A percentile compares a stretch with the other conserved stretches of the same genome.
phyloP scores from a whole-genome alignment of 2,888 invertebrate genomes.

The Dascillus cervinus region DNA sequence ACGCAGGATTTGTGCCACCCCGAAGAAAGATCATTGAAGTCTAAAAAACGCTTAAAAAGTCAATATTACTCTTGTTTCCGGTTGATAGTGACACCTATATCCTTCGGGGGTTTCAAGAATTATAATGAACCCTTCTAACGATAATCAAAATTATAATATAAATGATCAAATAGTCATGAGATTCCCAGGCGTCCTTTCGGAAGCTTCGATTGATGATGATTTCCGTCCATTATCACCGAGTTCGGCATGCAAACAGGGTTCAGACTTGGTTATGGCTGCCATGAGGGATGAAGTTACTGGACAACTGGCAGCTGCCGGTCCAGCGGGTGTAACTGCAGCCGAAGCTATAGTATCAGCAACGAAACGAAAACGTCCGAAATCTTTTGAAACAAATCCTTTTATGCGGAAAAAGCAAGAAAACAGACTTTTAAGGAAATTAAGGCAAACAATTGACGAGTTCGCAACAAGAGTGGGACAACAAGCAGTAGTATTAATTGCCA shows the following conservation, averaged over 20 bases:
- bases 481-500: too few species aligned
- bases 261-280: slow-evolving; percentile 74
- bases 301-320: slow-evolving; percentile 90
- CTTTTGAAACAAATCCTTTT: slow-evolving; percentile 95
- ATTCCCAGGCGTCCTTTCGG: too few species aligned
- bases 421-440: slow-evolving; percentile 75
- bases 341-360: slow-evolving; percentile 93
- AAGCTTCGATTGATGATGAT: slow-evolving; percentile 81
- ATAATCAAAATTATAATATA: too few species aligned
- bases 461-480: too few species aligned
- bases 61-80: too few species aligned
- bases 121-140: too few species aligned
- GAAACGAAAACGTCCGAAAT: slow-evolving; percentile 89
- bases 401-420: slow-evolving; percentile 93
- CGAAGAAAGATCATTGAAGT: too few species aligned
- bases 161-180: too few species aligned
- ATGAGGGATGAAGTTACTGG: slow-evolving; percentile 92
- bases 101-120: too few species aligned
- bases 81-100: too few species aligned
- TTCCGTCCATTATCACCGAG: slow-evolving; percentile 73
- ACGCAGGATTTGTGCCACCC: too few species aligned
- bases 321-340: slow-evolving; percentile 92
- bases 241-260: slow-evolving; percentile 69
- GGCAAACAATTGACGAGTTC: slow-evolving; percentile 94
- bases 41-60: too few species aligned